Evolutionary conservation across 2,113 vertebrate genomes (phyloP).

Genomic region (Laticauda colubrina): DNA sequence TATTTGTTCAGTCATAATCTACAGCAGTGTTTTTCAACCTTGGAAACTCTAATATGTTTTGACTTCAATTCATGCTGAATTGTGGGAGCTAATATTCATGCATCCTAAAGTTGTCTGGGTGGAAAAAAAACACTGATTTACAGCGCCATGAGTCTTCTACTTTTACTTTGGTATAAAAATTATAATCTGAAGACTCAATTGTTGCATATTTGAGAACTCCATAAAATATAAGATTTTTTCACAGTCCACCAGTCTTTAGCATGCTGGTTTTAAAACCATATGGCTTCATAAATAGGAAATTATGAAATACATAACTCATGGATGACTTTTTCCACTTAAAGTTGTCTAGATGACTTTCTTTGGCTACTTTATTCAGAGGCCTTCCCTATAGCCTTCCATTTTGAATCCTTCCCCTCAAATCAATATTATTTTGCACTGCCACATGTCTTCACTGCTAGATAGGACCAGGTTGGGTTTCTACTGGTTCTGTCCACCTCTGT

Average conservation of each 20-base stretch:
- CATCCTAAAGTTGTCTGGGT: not conserved
- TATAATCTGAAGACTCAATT: not conserved
- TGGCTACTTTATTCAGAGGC: not conserved
- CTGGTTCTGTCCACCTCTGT: too few species aligned
- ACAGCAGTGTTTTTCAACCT: not conserved
- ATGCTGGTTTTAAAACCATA: not conserved
- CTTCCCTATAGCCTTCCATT: not conserved
- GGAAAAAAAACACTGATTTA: not conserved
- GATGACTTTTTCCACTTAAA: not conserved
- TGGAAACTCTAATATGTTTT: not conserved
- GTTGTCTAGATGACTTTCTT: too few species aligned
- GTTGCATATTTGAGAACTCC: not conserved
- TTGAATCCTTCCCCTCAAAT: not conserved
- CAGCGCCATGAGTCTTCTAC: not conserved
- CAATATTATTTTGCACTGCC: not conserved
- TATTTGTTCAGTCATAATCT: not conserved
- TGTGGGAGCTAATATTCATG: not conserved
- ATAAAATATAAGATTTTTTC: not conserved
- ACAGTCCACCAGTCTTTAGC: not conserved
- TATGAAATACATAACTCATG: not conserved
- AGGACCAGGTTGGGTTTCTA: not conserved
- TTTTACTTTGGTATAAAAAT: not conserved
- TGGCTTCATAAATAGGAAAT: not conserved
- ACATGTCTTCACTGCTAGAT: not conserved
- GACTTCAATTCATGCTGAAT: not conserved